Base-by-base conservation (phyloP, 1,140 invertebrate genomes). In the Aphelinus certus region DNA sequence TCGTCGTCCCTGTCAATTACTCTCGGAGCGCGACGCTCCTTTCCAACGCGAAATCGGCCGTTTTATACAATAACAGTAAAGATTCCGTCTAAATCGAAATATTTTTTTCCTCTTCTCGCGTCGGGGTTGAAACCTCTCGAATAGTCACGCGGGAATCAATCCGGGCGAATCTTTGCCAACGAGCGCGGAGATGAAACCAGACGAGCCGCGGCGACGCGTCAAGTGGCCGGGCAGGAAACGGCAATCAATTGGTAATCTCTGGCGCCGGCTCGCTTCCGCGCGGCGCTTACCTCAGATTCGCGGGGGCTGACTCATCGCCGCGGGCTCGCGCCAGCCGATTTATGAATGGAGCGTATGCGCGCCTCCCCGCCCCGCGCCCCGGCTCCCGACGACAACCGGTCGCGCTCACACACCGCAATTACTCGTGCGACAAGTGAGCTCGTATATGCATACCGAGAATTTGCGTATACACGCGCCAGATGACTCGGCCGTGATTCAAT, bases 281-380 rank as follows among this genome's bases (percentile, higher is more conserved):
- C 68, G 77, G 61, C 49, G 81, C 82, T 84, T 83, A 85, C 79
- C 83, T 86, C 80, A 82, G 78, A 79, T 82, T 81, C 63, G 74
- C 75, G 60, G 26, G 43, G 26, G 6, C 61, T 68, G 78, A 78
- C 51, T 82, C 76, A 75, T 77, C 79, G 75, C 68, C 60, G 7
- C 7, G 26, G 26, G 26, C 26, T 26, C 26, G 26, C 26, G 26
- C 26, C 26, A 26, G 26, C 26, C 26, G 26, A 26, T 26, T 26
- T 26, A 26, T 26, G 26, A 26, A 26, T 26, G 26, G 26, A 26
- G 26, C 26, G n/a, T 42, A 58, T 58, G 7, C 49, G 2, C 10
- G 7, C 51, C 5, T 43, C 7, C 56, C 26, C 48, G 7, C 63
- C 49, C 9, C n/a, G 2, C 3, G 46, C 62, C 3, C n/a, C 51